Evolutionary conservation across 2,797 vertebrate species (phyloP), one percentile per base, ranked within the genome.

Genomic region (Pristis pectinata): DNA sequence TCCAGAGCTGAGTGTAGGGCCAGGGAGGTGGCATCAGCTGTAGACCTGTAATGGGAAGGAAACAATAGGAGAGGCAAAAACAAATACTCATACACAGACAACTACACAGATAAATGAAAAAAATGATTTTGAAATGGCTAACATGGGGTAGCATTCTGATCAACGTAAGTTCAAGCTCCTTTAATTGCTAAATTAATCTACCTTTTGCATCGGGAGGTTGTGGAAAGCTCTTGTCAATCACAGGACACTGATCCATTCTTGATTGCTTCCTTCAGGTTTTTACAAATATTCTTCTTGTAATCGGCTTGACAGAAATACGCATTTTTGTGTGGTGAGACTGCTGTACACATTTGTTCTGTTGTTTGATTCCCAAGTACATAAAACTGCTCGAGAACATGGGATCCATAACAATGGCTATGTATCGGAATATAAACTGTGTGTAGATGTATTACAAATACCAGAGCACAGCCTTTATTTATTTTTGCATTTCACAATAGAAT

Each of bases 401-500:
- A 17, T 53, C 37, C 44, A 94, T 53, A 53, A 92, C 44, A 22
- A 34, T 74, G 70, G 44, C 70, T 44, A 17, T 56, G 44, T 93
- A 67, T 44, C 67, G n/a, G 64, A 93, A 49, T 93, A 37, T 93
- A 93, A 93, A 27, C 37, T 27, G 11, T 74, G 44, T 17, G 30
- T 19, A 94, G 70, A 76, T 76, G 17, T 56, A 94, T 76, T 76
- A 76, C 30, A 94, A 94, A 94, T 94, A 30, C 44, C 30, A 56
- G 13, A 53, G 92, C 15, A 76, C 44, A 56, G 44, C 6, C 44
- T 74, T 76, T 94, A 76, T 74, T 76, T 94, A 44, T 56, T 56
- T 94, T n/a, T 94, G 44, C 44, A 94, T 56, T 94, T 94, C 24
- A 76, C 70, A 76, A n/a, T n/a, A 76, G 70, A 53, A n/a, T 76